Base-by-base conservation (phyloP, 2,113 vertebrate species). In the Columba livia region DNA sequence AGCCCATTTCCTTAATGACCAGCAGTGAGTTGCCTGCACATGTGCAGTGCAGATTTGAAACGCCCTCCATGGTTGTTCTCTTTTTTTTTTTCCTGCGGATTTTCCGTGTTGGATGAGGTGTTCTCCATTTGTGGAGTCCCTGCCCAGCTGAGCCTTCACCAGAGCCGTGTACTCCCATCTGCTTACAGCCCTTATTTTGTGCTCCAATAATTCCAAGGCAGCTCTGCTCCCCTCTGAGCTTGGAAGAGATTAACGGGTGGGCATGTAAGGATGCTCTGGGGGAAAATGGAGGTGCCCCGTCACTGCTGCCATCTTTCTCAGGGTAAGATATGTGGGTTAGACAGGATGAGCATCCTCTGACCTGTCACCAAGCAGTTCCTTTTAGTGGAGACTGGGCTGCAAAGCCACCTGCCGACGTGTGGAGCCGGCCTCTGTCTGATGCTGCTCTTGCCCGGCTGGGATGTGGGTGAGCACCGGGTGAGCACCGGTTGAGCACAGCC, bases 141-240 rank as follows among this genome's bases (percentile, higher is more conserved):
- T 94, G 93, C 89, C 70, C 94, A 96, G 66, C 84, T 88, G 81
- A 96, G 70, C 87, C 81, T 88, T 57, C 56, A 93, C 58, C 67
- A 78, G 72, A 93, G 93, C 93, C 6, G 6, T 25, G 9, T 65
- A 40, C 72, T 95, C 57, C 90, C 92, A 80, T 93, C 93, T 88
- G 88, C 92, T 58, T 74, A 69, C 80, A 84, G 85, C 80, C 66
- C 79, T 94, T 93, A 85, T 97, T 96, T 97, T 95, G 96, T 96
- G 96, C 97, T 97, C 96, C 93, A 97, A 25, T 97, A 95, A 97
- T 94, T 96, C 51, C 82, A 51, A 94, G 51, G 85, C 89, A 85
- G 44, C 48, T 89, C 66, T 51, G 64, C 57, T 89, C 47, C 74
- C 54, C 53, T 73, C 72, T 73, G 56, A 75, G 91, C 82, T 25